These are phyloP conservation scores for Pycnonotus jocosus DNA, from an alignment of 2,113 vertebrate species.

Conservation along the genomic window DNA sequence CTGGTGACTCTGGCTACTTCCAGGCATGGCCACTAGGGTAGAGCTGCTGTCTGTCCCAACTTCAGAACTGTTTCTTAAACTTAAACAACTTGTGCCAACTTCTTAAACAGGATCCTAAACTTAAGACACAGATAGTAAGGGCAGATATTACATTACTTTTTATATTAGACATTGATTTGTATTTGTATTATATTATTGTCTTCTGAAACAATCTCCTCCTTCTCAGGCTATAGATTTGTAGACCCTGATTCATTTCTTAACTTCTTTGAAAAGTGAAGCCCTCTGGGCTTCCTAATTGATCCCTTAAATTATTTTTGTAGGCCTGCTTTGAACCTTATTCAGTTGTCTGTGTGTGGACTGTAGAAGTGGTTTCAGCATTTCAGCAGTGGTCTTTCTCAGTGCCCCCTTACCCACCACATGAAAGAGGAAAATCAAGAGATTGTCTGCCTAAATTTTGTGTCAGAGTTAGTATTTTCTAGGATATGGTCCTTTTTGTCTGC, in stretches of 20 bases:
- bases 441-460: neutral
- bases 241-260: neutral
- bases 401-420: neutral
- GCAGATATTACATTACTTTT: neutral
- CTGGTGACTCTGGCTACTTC: neutral
- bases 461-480: neutral
- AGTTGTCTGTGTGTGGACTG: neutral
- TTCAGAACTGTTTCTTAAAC: neutral
- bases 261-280: neutral
- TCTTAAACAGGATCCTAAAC: neutral
- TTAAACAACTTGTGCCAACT: too few relatives aligned
- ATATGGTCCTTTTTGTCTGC: neutral
- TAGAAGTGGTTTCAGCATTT: neutral
- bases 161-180: neutral
- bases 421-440: neutral
- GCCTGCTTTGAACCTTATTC: neutral
- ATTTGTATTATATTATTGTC: neutral
- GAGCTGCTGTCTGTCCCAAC: neutral
- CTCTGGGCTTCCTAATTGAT: neutral
- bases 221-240: neutral
- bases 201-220: neutral
- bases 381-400: neutral
- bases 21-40: neutral
- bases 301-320: neutral
- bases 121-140: neutral